Conservation (phyloP, 1,140 invertebrate species). For the Leptinotarsa lineolata region DNA sequence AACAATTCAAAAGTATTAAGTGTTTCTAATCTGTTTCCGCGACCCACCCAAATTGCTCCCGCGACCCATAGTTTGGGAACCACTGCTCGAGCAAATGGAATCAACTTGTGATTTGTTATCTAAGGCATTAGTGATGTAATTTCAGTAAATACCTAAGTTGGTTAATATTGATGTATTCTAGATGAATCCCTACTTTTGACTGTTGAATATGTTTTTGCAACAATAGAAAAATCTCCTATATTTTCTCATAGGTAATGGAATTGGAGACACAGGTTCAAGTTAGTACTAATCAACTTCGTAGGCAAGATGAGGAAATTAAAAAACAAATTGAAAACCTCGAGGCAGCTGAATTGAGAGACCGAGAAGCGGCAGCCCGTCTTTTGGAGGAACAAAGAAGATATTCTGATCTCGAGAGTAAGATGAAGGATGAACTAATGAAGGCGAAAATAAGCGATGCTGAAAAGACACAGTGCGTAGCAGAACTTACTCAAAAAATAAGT, state of each 20-base stretch:
- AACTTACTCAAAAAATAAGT: conserved; percentile 92
- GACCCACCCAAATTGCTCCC: no score
- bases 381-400: conserved; percentile 84
- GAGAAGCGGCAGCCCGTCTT: conserved; percentile 75
- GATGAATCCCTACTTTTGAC: no score
- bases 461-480: conserved; percentile 90
- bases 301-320: conserved; percentile 93
- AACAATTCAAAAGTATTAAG: no score
- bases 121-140: no score
- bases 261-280: conserved; percentile 97
- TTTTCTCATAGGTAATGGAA: conserved; percentile 79
- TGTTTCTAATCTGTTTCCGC: no score
- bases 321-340: conserved; percentile 79
- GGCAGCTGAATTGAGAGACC: conserved; percentile 69
- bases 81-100: no score
- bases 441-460: conserved; percentile 92
- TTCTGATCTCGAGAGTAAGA: conserved; percentile 85
- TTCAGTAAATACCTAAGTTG: no score
- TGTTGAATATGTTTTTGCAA: no score
- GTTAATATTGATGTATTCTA: no score
- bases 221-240: no score
- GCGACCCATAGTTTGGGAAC: no score
- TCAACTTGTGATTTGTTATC: no score
- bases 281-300: conserved; percentile 87
- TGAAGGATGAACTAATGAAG: conserved; percentile 94